Base-by-base conservation (phyloP, 2,113 vertebrate species). In the Casuarius casuarius region DNA sequence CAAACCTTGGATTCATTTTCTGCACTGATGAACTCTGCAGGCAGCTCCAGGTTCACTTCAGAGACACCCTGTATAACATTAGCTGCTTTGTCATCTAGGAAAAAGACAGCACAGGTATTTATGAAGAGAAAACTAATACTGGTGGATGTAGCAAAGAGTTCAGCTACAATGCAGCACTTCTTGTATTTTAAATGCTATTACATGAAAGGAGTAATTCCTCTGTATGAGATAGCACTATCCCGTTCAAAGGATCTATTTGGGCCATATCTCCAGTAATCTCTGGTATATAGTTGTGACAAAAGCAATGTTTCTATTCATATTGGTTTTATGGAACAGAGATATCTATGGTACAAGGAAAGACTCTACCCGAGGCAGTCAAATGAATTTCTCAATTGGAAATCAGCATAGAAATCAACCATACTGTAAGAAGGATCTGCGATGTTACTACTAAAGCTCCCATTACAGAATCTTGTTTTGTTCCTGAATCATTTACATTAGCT, bases 1-100 rank as follows among this genome's bases (percentile, higher is more conserved):
- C 97, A 95, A 85, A 98, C 96, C 97, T 97, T 56, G 31, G 22
- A 48, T 83, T 86, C 78, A 62, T 66, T 78, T 93, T 87, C 83
- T 46, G 15, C 23, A 42, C 77, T 67, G 48, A 16, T 58, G 70
- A 58, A 44, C 68, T 59, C 26, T 87, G 62, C 61, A 89, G 5
- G 25, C 7, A 21, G 46, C 63, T 82, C 26, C 72, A 86, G 19
- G 9, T 62, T 84, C 22, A 46, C 49, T 46, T 68, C 70, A 46
- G 56, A 72, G 63, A 94, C n/a, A 72, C 31, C 25, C 33, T 79
- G 76, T 51, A 42, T 44, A 83, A 89, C 29, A 89, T 81, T 72
- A 90, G 38, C 33, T 70, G 10, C 74, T 72, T 70, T 87, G 59
- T 89, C 71, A 86, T 81, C 97, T 97, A 91, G 31, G 81, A 92